Conservation (phyloP, 2,797 vertebrate genomes). For the Sebastes reedi region DNA sequence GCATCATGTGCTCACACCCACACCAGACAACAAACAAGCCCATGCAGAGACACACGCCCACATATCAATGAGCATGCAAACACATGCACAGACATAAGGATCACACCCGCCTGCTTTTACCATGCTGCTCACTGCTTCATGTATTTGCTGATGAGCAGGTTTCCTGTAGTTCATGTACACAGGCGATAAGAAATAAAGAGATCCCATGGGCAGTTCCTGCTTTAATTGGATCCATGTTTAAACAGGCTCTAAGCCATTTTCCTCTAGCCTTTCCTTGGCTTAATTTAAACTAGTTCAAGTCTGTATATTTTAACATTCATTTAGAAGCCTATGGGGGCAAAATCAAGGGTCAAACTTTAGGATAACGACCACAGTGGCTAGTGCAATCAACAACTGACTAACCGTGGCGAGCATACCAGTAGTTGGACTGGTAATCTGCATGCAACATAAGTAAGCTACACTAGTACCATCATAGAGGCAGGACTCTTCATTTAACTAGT, state of each 20-base stretch:
- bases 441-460: neutral
- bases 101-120: constrained; percentile 2
- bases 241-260: constrained; percentile 37
- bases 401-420: neutral
- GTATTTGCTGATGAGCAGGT: constrained; percentile 40
- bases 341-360: neutral
- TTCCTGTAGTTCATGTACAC: constrained; percentile 48
- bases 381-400: neutral
- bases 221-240: constrained; percentile 65
- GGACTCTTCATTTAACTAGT: neutral
- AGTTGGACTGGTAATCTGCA: neutral
- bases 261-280: constrained; percentile 6
- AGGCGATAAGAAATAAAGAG: constrained; percentile 43
- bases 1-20: constrained; percentile 30
- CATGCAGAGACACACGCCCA: constrained; percentile 37
- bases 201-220: constrained; percentile 42
- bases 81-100: constrained; percentile 32
- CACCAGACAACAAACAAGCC: constrained; percentile 34
- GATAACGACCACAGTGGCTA: neutral
- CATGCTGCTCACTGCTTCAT: constrained; percentile 3
- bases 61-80: constrained; percentile 51
- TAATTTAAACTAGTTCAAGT: constrained; percentile 19
- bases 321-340: neutral
- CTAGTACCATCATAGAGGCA: neutral
- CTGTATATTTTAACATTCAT: neutral